phyloP scores from a whole-genome alignment of 1,140 invertebrate genomes.

The Orchesella cincta region DNA sequence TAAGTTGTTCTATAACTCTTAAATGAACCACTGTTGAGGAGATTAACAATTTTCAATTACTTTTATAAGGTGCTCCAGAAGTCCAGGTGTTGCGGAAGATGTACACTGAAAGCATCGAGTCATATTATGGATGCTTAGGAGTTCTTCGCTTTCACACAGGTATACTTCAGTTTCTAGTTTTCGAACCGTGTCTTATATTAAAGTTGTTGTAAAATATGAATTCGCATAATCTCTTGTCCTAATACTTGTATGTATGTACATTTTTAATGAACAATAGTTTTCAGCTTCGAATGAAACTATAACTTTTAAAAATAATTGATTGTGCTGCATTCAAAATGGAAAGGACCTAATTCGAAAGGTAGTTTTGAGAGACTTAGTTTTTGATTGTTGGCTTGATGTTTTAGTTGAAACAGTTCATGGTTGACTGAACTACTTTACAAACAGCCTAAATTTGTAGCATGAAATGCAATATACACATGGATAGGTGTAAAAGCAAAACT shows the following conservation, averaged over 20 bases:
- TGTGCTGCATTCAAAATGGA: background rate
- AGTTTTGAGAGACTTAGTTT: no score
- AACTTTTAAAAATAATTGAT: slow-evolving; percentile 14
- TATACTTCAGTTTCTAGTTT: slow-evolving; percentile 44
- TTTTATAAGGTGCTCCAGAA: slow-evolving; percentile 69
- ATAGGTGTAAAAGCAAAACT: no score
- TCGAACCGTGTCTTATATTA: background rate
- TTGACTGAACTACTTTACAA: no score
- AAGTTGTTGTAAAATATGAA: background rate
- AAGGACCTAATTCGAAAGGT: slow-evolving; percentile 35
- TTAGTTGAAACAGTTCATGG: no score
- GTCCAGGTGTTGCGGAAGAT: slow-evolving; percentile 82
- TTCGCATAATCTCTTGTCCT: background rate
- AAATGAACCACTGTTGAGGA: background rate
- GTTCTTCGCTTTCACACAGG: slow-evolving; percentile 82
- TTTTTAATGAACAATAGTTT: no score
- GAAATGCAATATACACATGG: no score
- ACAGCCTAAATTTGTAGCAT: no score
- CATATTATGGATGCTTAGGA: slow-evolving; percentile 83
- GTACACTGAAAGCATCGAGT: slow-evolving; percentile 86
- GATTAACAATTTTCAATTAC: slow-evolving; percentile 44
- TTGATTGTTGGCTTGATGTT: no score
- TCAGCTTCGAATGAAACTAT: slow-evolving; percentile 16
- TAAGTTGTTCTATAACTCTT: slow-evolving; percentile 61
- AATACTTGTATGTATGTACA: background rate